These are phyloP conservation scores for Caretta caretta DNA, from an alignment of 2,113 vertebrate species.

Conservation along the genomic window DNA sequence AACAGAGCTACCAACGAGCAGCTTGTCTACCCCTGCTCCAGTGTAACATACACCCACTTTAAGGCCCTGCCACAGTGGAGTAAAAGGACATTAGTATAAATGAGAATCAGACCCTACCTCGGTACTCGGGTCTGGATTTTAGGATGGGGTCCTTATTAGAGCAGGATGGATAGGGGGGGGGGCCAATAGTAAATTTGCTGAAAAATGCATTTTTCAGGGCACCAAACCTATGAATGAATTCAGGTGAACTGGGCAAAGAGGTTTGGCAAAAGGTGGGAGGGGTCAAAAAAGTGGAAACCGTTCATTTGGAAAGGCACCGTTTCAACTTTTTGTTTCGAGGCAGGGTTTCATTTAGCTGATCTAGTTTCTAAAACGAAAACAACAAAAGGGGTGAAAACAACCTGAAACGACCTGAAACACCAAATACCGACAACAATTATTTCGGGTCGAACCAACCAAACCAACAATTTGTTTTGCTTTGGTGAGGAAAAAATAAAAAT, in stretches of 20 bases:
- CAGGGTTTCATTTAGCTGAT: too few relatives aligned
- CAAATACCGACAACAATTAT: too few relatives aligned
- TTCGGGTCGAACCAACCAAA: too few relatives aligned
- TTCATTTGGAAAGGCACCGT: too few relatives aligned
- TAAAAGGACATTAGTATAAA: background rate
- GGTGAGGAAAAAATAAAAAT: too few relatives aligned
- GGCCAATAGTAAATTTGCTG: background rate
- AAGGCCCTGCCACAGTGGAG: background rate
- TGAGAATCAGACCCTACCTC: background rate
- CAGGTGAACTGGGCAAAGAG: background rate
- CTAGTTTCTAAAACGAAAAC: too few relatives aligned
- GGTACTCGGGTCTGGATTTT: background rate
- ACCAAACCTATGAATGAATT: background rate
- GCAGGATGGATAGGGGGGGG: background rate
- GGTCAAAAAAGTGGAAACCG: too few relatives aligned
- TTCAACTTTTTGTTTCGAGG: too few relatives aligned
- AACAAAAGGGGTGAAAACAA: too few relatives aligned
- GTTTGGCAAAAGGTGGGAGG: background rate
- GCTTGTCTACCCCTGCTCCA: too few relatives aligned
- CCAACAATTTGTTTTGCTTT: too few relatives aligned
- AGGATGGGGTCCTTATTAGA: background rate
- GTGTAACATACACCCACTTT: background rate
- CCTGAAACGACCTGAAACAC: too few relatives aligned
- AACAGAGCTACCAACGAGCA: background rate
- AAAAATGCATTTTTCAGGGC: background rate